Evolutionary conservation across 2,797 vertebrate genomes (phyloP), one percentile per base, ranked within the genome.

Genomic region (Ambastaia sidthimunki): DNA sequence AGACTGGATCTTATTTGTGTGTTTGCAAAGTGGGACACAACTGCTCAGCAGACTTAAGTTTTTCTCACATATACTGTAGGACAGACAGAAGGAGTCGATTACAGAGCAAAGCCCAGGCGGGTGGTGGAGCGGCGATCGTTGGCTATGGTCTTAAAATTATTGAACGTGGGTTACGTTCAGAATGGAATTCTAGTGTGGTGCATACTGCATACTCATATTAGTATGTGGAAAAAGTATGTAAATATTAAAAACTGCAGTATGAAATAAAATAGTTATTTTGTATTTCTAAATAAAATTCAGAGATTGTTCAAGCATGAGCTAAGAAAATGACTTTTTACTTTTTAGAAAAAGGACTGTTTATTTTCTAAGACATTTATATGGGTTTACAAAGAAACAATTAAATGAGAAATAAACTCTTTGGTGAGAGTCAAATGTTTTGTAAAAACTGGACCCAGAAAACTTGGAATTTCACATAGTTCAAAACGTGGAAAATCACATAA

Each of bases 1-100:
- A 44, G 63, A 68, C 74, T 76, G 63, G 63, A 76, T 57, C 34
- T 15, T 68, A 76, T 76, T 57, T 76, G 50, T 55, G 37, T 76
- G 50, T 67, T 67, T 23, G 47, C 0, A 23, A 75, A 65, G 48
- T n/a, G 50, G 74, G 3, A 76, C 74, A 76, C 74, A 76, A 76
- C 31, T 55, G 48, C 21, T 55, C 31, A 41, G 21, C 63, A 67
- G 31, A 25, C 62, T 16, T n/a, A 76, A 76, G 62, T 15, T 21
- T 1, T 55, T 25, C 5, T 19, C 50, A 68, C 52, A 19, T 16
- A 7, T 60, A 31, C 50, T 50, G 48, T 50, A 50, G 18, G 16
- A 28, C 23, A 60, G 59, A 16, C 59, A 60, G 59, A 15, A 60
- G 12, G 59, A 60, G 59, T 18, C 0, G 59, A 60, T 16, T 15